A percentile compares a stretch with the other conserved stretches of the same genome.
Evolutionary conservation across 2,797 vertebrate species (phyloP).

Genomic region (Oreortyx pictus): DNA sequence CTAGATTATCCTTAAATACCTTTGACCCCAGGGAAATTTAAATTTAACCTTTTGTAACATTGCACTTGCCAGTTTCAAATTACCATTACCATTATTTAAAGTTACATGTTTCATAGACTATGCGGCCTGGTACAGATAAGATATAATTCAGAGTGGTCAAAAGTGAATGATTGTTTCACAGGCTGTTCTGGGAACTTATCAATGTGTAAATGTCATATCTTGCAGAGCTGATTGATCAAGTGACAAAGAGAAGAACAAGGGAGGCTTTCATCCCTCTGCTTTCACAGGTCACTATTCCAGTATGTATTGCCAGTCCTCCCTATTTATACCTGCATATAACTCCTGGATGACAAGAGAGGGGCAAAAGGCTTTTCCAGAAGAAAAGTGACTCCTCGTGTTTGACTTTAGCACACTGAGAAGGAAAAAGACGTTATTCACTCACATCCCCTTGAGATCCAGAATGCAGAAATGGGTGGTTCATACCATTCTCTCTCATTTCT

Average conservation of each 20-base stretch:
- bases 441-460: not conserved
- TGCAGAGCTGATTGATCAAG: constrained; percentile 3
- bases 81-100: constrained; percentile 33
- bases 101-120: not conserved
- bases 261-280: not conserved
- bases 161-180: not conserved
- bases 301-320: fast-evolving
- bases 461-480: not conserved
- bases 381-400: not conserved
- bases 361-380: not conserved
- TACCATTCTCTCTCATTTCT: not conserved
- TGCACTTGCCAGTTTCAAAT: constrained; percentile 44
- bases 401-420: not conserved
- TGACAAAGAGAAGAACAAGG: not conserved
- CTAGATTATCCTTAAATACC: constrained; percentile 68
- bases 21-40: constrained; percentile 72
- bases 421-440: not conserved
- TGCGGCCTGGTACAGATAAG: constrained; percentile 13
- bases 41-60: constrained; percentile 60
- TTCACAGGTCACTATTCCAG: not conserved
- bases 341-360: not conserved
- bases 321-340: not conserved
- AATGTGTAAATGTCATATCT: not conserved
- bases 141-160: not conserved
- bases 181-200: constrained; percentile 1